A percentile compares a stretch with the other conserved stretches of the same genome.
Evolutionary conservation across 2,888 invertebrate genomes (phyloP).

Genomic region (Agrochola lychnidis): DNA sequence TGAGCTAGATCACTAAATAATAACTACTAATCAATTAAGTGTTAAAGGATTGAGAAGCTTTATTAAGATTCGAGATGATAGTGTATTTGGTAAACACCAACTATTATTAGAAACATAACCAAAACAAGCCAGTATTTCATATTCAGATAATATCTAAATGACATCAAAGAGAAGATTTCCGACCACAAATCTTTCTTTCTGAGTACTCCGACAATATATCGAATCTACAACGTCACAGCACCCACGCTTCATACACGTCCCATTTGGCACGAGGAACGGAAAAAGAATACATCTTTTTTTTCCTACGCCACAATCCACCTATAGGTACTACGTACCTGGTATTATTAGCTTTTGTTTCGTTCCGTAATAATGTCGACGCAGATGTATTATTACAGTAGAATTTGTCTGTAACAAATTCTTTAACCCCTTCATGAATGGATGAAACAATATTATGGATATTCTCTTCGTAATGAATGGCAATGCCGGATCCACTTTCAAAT

Average conservation of each 20-base stretch:
- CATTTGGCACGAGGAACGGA: conserved; percentile 48
- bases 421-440: conserved; percentile 11
- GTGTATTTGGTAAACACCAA: background rate
- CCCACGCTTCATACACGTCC: conserved; percentile 47
- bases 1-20: background rate
- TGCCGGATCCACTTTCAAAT: background rate
- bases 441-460: background rate
- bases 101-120: background rate
- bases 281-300: conserved; percentile 23
- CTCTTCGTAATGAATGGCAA: background rate
- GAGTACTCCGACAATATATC: conserved; percentile 29
- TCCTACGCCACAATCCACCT: conserved; percentile 11
- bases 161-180: background rate
- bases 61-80: background rate
- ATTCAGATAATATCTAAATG: background rate
- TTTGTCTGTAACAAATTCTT: background rate
- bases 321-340: conserved; percentile 20
- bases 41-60: background rate
- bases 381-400: conserved; percentile 15
- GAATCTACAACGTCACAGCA: conserved; percentile 26
- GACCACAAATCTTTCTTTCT: conserved; percentile 3
- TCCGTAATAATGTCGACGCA: conserved; percentile 8
- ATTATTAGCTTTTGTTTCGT: conserved; percentile 34
- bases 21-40: too few relatives aligned
- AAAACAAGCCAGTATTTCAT: background rate